Evolutionary conservation across 2,888 invertebrate genomes (phyloP).

Genomic region (Dugesia japonica): DNA sequence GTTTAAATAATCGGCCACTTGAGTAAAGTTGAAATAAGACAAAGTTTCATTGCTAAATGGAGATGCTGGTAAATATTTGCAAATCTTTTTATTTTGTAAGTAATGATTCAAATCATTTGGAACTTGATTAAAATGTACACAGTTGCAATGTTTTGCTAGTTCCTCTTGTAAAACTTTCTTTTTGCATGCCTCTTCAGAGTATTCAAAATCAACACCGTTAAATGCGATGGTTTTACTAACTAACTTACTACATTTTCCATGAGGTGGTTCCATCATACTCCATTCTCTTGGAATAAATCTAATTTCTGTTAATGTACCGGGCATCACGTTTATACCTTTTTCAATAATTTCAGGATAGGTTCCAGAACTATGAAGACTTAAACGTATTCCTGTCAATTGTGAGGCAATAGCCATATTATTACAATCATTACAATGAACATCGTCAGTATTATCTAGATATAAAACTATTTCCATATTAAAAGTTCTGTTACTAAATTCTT

Average conservation of each 20-base stretch:
- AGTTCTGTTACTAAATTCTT: slow-evolving; percentile 24
- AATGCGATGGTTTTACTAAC: slow-evolving; percentile 8
- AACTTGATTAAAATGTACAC: slow-evolving; percentile 23
- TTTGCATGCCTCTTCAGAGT: slow-evolving; percentile 31
- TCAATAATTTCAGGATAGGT: slow-evolving; percentile 32
- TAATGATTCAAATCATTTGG: background rate
- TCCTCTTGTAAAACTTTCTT: slow-evolving; percentile 22
- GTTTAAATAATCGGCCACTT: background rate
- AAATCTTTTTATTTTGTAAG: slow-evolving; percentile 15
- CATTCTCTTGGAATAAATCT: slow-evolving; percentile 32
- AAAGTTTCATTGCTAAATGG: slow-evolving; percentile 8
- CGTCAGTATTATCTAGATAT: slow-evolving; percentile 29
- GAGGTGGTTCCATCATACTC: slow-evolving; percentile 35
- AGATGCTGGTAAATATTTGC: background rate
- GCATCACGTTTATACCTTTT: slow-evolving; percentile 32
- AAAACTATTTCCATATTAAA: slow-evolving; percentile 12
- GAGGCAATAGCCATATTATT: slow-evolving; percentile 23
- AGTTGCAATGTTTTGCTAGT: slow-evolving; percentile 28
- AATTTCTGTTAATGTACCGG: slow-evolving; percentile 34
- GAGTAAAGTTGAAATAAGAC: background rate
- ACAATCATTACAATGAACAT: slow-evolving; percentile 27
- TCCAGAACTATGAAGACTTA: slow-evolving; percentile 29
- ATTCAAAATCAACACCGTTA: slow-evolving; percentile 28
- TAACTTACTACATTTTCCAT: slow-evolving; percentile 30
- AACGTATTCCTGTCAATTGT: slow-evolving; percentile 24